phyloP scores from a whole-genome alignment of 2,797 vertebrate genomes.

The Chrosomus eos region DNA sequence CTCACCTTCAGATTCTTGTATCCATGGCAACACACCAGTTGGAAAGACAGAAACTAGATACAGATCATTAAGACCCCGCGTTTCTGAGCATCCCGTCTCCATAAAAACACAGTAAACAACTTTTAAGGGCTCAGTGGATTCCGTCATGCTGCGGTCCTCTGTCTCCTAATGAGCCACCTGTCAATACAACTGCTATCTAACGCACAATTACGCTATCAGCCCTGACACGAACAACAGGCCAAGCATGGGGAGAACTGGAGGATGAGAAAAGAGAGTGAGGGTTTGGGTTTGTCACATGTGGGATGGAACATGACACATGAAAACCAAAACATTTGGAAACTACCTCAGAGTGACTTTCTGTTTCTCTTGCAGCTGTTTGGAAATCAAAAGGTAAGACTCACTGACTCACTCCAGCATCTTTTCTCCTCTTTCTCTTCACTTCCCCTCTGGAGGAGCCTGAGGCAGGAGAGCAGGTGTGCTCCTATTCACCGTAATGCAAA shows the following conservation, averaged over 20 bases:
- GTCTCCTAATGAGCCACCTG: conserved; percentile 78
- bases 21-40: conserved; percentile 58
- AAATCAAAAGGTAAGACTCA: conserved; percentile 55
- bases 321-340: conserved; percentile 29
- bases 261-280: conserved; percentile 14
- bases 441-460: conserved; percentile 37
- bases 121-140: conserved; percentile 61
- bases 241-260: conserved; percentile 10
- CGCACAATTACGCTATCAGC: conserved; percentile 49
- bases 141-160: conserved; percentile 63
- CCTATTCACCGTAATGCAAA: conserved; percentile 73
- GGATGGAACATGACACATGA: neutral
- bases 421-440: neutral
- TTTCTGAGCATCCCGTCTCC: conserved; percentile 35
- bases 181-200: conserved; percentile 62
- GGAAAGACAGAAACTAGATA: conserved; percentile 42
- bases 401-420: conserved; percentile 34
- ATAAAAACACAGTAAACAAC: conserved; percentile 59
- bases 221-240: conserved; percentile 55
- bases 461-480: conserved; percentile 46
- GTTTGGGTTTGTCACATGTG: conserved; percentile 19
- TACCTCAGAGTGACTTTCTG: conserved; percentile 9
- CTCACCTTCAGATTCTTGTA: conserved; percentile 46
- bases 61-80: conserved; percentile 66
- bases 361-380: conserved; percentile 36